Conservation (phyloP, 2,888 invertebrate species). For the Eueremaeus valkanovi region DNA sequence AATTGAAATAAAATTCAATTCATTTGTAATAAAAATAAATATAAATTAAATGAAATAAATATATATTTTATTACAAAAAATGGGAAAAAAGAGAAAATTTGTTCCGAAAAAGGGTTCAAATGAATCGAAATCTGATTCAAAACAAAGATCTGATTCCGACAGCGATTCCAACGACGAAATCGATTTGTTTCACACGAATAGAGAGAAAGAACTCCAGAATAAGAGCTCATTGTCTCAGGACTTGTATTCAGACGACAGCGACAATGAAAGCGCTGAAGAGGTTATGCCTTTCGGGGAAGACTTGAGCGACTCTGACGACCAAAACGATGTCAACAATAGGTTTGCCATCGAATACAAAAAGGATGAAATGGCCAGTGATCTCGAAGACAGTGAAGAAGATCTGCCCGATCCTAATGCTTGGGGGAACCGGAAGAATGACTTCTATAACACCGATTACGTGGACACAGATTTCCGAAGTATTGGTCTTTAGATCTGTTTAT, state of each 20-base stretch:
- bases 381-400: constrained; percentile 67
- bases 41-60: no score
- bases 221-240: neutral
- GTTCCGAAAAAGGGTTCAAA: neutral
- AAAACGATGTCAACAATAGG: constrained; percentile 44
- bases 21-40: no score
- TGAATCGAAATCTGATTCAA: neutral
- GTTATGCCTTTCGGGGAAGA: constrained; percentile 46
- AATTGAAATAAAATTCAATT: neutral
- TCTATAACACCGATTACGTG: constrained; percentile 81
- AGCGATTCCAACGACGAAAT: neutral
- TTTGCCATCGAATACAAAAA: constrained; percentile 44
- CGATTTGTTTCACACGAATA: neutral
- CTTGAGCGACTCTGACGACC: constrained; percentile 38
- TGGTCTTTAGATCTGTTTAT: constrained; percentile 42
- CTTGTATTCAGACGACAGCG: constrained; percentile 1
- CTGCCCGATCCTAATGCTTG: constrained; percentile 78
- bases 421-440: constrained; percentile 74
- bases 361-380: constrained; percentile 59
- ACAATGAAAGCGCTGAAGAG: constrained; percentile 49
- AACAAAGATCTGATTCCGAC: neutral
- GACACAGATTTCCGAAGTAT: constrained; percentile 72
- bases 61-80: no score
- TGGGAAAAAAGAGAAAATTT: neutral
- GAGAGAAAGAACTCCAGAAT: neutral